Evolutionary conservation across 2,888 invertebrate species (phyloP).

Genomic region (Nomada hirtipes): DNA sequence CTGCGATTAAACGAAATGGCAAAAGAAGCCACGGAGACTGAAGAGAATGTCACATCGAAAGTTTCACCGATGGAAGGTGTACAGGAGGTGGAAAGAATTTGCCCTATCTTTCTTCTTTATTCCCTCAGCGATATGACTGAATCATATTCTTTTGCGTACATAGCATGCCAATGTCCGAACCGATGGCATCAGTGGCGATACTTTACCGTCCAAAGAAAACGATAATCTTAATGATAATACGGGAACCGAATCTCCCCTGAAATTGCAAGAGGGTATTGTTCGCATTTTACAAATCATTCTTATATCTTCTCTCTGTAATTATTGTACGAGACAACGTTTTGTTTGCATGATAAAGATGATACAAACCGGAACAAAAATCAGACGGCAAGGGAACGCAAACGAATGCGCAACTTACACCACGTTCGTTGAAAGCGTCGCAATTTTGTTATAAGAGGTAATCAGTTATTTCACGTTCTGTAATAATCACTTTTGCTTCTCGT

Average conservation of each 20-base stretch:
- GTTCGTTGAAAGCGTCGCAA: neutral
- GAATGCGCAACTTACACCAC: neutral
- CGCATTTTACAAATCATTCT: neutral
- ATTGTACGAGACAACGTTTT: neutral
- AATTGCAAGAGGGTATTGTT: neutral
- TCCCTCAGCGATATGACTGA: neutral
- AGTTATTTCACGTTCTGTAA: neutral
- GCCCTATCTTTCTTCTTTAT: neutral
- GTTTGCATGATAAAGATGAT: neutral
- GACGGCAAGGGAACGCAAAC: slow-evolving; percentile 24
- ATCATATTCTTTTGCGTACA: neutral
- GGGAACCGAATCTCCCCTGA: neutral
- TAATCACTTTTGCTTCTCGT: no score
- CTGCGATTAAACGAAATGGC: neutral
- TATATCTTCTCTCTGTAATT: neutral
- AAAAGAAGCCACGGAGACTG: neutral
- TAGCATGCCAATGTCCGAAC: neutral
- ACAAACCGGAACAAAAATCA: neutral
- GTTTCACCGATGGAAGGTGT: slow-evolving; percentile 2
- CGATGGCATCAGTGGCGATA: neutral
- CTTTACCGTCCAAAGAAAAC: neutral
- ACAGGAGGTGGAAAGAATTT: neutral
- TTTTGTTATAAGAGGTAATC: neutral
- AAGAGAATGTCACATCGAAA: neutral
- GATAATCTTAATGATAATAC: neutral